Conservation (phyloP, 92 coral and sea anemone species). For the Zoanthus sociatus region DNA sequence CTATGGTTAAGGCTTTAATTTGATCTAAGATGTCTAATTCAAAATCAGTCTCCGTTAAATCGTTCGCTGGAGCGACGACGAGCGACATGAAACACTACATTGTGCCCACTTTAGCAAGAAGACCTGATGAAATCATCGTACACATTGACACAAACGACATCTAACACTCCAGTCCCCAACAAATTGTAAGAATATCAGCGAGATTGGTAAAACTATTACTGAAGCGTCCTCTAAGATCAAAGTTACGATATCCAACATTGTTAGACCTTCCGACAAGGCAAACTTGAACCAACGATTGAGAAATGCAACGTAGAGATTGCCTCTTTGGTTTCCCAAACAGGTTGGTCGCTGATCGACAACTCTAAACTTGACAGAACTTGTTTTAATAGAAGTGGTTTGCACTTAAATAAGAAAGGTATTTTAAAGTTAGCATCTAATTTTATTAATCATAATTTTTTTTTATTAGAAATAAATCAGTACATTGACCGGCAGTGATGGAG, state of each 20-base stretch:
- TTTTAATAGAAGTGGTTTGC: constrained; percentile 17
- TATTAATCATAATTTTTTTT: constrained; percentile 25
- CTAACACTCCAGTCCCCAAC: constrained; percentile 14
- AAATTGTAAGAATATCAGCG: constrained; percentile 7
- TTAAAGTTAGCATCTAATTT: constrained; percentile 28
- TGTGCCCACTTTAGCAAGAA: constrained; percentile 23
- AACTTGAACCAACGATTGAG: constrained; percentile 14
- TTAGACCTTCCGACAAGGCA: neutral
- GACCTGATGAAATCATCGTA: constrained; percentile 23
- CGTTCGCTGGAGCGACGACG: constrained; percentile 19
- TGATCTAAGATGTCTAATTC: constrained; percentile 29
- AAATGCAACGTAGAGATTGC: constrained; percentile 16
- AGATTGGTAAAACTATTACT: neutral
- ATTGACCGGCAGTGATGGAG: neutral
- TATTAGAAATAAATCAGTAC: constrained; percentile 19
- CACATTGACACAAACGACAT: constrained; percentile 30
- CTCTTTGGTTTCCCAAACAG: constrained; percentile 24
- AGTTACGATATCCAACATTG: constrained; percentile 23
- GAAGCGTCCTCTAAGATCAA: constrained; percentile 12
- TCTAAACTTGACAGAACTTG: constrained; percentile 23
- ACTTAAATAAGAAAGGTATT: constrained; percentile 38
- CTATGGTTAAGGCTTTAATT: constrained; percentile 21
- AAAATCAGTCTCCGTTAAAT: constrained; percentile 31
- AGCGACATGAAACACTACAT: constrained; percentile 33
- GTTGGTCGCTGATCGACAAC: constrained; percentile 36